Conservation (phyloP, 92 coral and sea anemone genomes). For the Palythoa grandiflora region DNA sequence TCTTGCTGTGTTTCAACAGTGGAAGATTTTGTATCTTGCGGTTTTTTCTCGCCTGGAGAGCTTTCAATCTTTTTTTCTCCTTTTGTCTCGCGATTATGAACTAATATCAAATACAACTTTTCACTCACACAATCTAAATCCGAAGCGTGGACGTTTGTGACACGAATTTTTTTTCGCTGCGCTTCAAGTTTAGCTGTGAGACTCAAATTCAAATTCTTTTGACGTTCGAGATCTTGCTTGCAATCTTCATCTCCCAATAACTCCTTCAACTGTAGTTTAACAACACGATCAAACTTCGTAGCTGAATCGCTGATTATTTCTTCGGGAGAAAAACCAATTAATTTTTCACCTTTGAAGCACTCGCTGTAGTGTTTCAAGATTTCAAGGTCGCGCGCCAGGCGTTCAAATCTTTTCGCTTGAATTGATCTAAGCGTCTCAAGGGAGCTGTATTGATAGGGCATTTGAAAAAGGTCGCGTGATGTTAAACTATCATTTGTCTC, state of each 20-base stretch:
- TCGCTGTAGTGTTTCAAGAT: conserved; percentile 59
- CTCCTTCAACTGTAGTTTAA: conserved; percentile 74
- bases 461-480: conserved; percentile 52
- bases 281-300: conserved; percentile 57
- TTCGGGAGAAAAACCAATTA: conserved; percentile 64
- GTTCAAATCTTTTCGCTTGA: conserved; percentile 63
- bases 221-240: conserved; percentile 56
- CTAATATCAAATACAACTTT: conserved; percentile 54
- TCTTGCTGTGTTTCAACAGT: conserved; percentile 17
- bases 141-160: conserved; percentile 64
- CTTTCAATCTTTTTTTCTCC: conserved; percentile 1
- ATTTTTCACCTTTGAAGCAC: conserved; percentile 59
- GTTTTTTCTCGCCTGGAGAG: conserved; percentile 38
- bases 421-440: conserved; percentile 67
- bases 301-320: conserved; percentile 71
- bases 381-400: conserved; percentile 75
- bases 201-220: conserved; percentile 48
- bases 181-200: conserved; percentile 54
- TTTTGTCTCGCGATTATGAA: conserved; percentile 43
- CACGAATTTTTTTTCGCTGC: conserved; percentile 55
- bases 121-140: conserved; percentile 74
- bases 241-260: conserved; percentile 50
- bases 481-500: background rate
- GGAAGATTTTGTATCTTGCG: background rate
- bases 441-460: conserved; percentile 63